These are phyloP conservation scores for Falco peregrinus DNA, from an alignment of 2,797 vertebrate species.

Conservation along the genomic window DNA sequence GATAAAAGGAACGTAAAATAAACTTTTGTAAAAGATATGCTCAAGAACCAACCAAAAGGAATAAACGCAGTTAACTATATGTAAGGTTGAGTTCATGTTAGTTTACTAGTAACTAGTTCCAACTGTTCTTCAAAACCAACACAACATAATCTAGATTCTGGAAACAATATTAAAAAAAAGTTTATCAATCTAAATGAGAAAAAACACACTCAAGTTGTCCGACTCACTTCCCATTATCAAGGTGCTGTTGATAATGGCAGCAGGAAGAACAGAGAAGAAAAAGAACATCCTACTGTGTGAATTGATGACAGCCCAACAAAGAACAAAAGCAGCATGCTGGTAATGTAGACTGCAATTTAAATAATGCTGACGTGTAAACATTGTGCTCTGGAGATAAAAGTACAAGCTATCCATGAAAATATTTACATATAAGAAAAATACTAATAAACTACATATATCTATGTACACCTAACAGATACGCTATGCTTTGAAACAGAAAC, in stretches of 20 bases:
- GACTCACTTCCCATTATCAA: not conserved
- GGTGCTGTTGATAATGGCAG: not conserved
- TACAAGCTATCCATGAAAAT: not conserved
- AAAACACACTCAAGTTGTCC: not conserved
- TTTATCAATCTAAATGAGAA: not conserved
- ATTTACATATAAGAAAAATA: not conserved
- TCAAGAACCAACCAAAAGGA: not conserved
- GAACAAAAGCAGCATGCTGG: not conserved
- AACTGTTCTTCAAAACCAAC: not conserved
- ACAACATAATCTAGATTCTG: not conserved
- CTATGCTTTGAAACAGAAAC: not conserved
- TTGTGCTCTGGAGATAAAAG: not conserved
- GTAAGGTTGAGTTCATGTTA: not conserved
- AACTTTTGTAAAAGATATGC: not conserved
- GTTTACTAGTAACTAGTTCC: not conserved
- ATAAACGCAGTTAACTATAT: not conserved
- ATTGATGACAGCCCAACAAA: not conserved
- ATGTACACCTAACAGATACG: not conserved
- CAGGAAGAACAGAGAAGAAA: not conserved
- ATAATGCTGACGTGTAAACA: not conserved
- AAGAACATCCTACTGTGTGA: not conserved
- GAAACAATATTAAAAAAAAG: not conserved
- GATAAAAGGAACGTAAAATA: not conserved
- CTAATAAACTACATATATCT: not conserved
- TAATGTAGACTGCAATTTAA: not conserved